Evolutionary conservation across 1,140 invertebrate genomes (phyloP).

Genomic region (Sminthurinus signatus): DNA sequence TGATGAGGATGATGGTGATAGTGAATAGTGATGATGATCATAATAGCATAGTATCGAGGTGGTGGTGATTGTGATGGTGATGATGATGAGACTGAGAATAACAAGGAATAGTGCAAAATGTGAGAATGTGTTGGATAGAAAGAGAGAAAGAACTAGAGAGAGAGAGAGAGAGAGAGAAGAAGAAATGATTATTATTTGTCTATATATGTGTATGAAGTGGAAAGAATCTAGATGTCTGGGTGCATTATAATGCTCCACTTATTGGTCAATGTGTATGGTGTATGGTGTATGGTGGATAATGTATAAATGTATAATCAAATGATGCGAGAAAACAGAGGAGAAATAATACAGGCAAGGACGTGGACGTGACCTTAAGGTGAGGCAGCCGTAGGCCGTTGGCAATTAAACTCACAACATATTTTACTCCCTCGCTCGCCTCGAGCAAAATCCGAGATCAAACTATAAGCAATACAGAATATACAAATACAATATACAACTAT

Average conservation of each 20-base stretch:
- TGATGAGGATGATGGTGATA: too few relatives aligned
- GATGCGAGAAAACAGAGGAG: conserved; percentile 21
- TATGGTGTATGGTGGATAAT: too few relatives aligned
- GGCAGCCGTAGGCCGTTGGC: conserved; percentile 39
- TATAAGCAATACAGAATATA: too few relatives aligned
- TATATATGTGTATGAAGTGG: neutral
- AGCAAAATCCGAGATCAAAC: too few relatives aligned
- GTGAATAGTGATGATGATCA: too few relatives aligned
- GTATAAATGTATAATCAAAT: conserved; percentile 24
- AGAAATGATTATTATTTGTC: neutral
- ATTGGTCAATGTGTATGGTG: neutral
- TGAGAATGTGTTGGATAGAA: neutral
- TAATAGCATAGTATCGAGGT: too few relatives aligned
- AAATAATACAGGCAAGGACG: conserved; percentile 37
- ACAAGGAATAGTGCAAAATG: neutral
- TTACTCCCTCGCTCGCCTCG: too few relatives aligned
- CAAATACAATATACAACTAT: neutral
- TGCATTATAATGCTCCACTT: conserved; percentile 11
- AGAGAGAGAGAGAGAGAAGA: conserved; percentile 5
- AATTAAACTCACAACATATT: conserved; percentile 36
- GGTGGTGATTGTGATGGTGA: too few relatives aligned
- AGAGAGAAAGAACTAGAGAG: too few relatives aligned
- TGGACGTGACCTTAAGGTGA: conserved; percentile 40
- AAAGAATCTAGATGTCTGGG: neutral
- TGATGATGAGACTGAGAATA: too few relatives aligned